These are phyloP conservation scores for Sebastes matsubarae DNA, from an alignment of 2,797 vertebrate genomes.

Conservation along the genomic window DNA sequence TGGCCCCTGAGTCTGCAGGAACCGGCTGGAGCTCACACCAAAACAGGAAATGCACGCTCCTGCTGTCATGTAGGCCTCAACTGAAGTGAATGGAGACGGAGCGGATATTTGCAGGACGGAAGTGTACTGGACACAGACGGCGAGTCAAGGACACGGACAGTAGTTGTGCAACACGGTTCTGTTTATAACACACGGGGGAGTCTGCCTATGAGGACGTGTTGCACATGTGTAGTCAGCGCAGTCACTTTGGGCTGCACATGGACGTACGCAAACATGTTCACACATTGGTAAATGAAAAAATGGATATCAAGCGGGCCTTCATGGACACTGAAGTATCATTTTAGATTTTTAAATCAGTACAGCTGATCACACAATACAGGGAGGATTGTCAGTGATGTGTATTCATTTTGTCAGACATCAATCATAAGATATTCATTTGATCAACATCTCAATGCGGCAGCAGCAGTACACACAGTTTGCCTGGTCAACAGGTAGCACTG, in stretches of 20 bases:
- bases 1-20: neutral
- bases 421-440: neutral
- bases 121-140: neutral
- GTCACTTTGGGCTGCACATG: no score
- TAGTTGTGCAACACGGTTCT: neutral
- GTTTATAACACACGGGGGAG: neutral
- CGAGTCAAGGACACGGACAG: neutral
- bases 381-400: neutral
- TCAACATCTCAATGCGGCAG: neutral
- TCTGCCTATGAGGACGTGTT: neutral
- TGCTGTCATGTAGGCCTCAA: neutral
- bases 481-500: neutral
- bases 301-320: neutral
- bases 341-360: neutral
- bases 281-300: rapidly evolving
- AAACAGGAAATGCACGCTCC: neutral
- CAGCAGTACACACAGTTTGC: neutral
- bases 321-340: neutral
- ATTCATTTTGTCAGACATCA: neutral
- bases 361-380: neutral
- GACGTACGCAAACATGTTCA: neutral
- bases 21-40: neutral
- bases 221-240: neutral
- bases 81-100: neutral
- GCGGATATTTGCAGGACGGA: neutral